Percentiles rank a stretch among this genome's conserved stretches.
Conservation (phyloP, 2,888 invertebrate genomes). For the Apamea crenata region DNA sequence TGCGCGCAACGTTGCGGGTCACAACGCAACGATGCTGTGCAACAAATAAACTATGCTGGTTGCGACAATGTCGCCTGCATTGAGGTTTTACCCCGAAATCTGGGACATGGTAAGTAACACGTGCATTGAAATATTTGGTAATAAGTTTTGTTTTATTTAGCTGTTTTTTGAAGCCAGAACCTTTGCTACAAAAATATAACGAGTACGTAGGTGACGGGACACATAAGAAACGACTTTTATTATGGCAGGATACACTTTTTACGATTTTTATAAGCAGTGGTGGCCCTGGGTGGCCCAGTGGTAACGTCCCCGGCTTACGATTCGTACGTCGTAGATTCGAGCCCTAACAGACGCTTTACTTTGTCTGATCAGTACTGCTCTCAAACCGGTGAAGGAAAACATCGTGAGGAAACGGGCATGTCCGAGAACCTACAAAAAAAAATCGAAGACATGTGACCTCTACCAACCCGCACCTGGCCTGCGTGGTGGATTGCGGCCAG, state of each 20-base stretch:
- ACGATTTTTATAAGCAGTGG: background rate
- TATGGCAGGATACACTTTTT: background rate
- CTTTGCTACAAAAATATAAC: background rate
- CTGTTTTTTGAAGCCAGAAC: background rate
- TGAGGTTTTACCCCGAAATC: conserved; percentile 44
- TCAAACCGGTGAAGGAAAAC: too few relatives aligned
- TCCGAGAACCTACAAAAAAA: background rate
- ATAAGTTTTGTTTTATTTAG: conserved; percentile 9
- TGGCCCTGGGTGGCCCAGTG: too few relatives aligned
- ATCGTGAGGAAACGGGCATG: background rate
- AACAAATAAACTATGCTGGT: conserved; percentile 61
- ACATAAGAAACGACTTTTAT: background rate
- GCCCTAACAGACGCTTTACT: too few relatives aligned
- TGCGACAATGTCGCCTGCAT: conserved; percentile 59
- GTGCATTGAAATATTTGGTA: conserved; percentile 31
- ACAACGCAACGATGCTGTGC: conserved; percentile 56
- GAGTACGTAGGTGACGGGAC: too few relatives aligned
- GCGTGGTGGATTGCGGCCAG: background rate
- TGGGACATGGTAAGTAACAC: conserved; percentile 15
- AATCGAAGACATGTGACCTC: background rate
- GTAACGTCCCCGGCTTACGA: too few relatives aligned
- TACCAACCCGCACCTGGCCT: background rate
- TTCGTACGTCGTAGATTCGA: too few relatives aligned
- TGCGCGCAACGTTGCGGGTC: conserved; percentile 63
- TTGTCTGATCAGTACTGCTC: too few relatives aligned